Percentiles rank a stretch among this genome's conserved stretches.
These are phyloP conservation scores for Argyrosomus japonicus DNA, from an alignment of 2,113 vertebrate genomes.

Conservation along the genomic window DNA sequence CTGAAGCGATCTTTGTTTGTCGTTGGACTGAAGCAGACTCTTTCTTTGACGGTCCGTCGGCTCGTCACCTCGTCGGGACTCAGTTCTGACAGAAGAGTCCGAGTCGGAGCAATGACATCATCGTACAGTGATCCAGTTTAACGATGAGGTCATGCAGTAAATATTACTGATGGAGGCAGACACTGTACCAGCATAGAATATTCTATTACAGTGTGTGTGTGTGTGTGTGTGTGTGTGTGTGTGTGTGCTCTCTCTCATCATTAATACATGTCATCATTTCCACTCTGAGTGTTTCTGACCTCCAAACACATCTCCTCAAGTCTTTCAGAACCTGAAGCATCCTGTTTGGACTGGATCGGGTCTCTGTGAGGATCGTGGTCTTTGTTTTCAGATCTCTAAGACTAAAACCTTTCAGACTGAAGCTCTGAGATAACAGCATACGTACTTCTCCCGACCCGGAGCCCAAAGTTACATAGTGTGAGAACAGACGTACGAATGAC, in stretches of 20 bases:
- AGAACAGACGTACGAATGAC: no score
- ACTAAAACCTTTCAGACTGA: background rate
- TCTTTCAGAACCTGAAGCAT: background rate
- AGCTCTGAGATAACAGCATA: background rate
- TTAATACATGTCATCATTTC: constrained; percentile 60
- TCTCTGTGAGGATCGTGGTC: background rate
- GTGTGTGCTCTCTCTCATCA: constrained; percentile 17
- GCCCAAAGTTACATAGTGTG: no score
- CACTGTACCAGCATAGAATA: constrained; percentile 53
- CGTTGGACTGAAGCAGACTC: no score
- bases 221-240: constrained; percentile 10
- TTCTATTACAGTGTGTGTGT: constrained; percentile 50
- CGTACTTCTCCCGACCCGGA: no score
- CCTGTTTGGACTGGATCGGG: background rate
- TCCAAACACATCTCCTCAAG: background rate
- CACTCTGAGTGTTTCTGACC: constrained; percentile 38
- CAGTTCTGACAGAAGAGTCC: no score
- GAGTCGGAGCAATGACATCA: constrained; percentile 41
- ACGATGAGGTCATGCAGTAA: constrained; percentile 56
- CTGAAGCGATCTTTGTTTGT: no score
- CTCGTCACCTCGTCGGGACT: no score
- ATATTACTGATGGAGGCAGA: constrained; percentile 42
- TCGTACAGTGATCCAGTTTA: constrained; percentile 10
- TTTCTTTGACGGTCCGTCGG: no score
- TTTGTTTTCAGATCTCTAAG: background rate